Base-by-base conservation (phyloP, 1,140 invertebrate genomes). In the Halotydeus destructor region DNA sequence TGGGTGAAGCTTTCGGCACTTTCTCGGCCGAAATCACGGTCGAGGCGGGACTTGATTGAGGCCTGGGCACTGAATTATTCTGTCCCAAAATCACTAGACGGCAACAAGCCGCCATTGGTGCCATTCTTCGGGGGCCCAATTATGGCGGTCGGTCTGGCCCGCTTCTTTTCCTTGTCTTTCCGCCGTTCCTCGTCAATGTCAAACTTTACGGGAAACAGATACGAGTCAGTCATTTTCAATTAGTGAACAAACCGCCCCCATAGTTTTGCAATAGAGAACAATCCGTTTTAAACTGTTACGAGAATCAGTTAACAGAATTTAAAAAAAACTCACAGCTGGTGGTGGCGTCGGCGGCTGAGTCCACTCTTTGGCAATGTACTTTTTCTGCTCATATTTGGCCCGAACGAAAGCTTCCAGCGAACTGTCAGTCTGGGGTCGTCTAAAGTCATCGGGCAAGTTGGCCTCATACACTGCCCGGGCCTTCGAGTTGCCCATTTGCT, bases 371-470 rank as follows among this genome's bases (percentile, higher is more conserved):
- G 88, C 89, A 53, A 96, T 83, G 59, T 94, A 97, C 56, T 93
- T 94, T 63, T 93, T 96, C 52, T 86, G 78, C 59, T 97, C 91
- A 63, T 98, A 98, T 65, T 98, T 98, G 30, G 84, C 81, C 38
- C 89, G 68, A 49, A 97, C 88, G 60, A 98, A 98, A 35, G 74
- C 74, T 60, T 97, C 89, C 23, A 97, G 64, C 12, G 81, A 75
- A 38, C 80, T 78, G 57, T 97, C 89, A 43, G 78, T 88, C 60
- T 94, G 88, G 8, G 91, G 89, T 50, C 91, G 69, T 18, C 84
- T 67, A 58, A 93, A 96, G 52, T 75, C 80, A 57, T 97, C 89
- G 0, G 88, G 88, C 35, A 97, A 61, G 63, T 93, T 89, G 1
- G 89, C 88, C 66, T 98, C 91, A 58, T 96, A 98, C 0, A 96